Percentiles rank a stretch among this genome's conserved stretches.
These are phyloP conservation scores for Phocoena sinus DNA, from an alignment of 2,113 vertebrate genomes.

Conservation along the genomic window DNA sequence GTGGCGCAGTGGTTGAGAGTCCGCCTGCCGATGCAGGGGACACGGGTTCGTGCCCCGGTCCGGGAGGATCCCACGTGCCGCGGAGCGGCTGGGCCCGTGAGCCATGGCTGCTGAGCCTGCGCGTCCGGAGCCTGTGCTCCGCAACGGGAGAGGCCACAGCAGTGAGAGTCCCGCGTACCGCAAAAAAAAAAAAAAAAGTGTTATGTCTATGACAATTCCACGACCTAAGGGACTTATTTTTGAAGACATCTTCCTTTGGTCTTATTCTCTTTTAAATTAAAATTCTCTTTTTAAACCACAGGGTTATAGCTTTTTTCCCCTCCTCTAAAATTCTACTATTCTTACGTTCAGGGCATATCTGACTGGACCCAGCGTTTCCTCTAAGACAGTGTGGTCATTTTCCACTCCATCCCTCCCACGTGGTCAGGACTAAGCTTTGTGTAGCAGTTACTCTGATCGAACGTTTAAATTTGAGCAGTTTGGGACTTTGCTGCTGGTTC, in stretches of 20 bases:
- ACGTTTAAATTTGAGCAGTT: not conserved
- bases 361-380: not conserved
- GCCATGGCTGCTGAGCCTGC: too few relatives aligned
- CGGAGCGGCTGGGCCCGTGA: too few relatives aligned
- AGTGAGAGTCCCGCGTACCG: too few relatives aligned
- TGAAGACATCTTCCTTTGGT: not conserved
- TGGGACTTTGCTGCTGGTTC: too few relatives aligned
- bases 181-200: not conserved
- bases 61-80: too few relatives aligned
- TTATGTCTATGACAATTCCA: not conserved
- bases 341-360: not conserved
- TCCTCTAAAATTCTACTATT: not conserved
- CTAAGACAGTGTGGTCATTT: not conserved
- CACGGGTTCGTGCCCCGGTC: too few relatives aligned
- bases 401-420: not conserved
- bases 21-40: too few relatives aligned
- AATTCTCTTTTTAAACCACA: not conserved
- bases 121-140: too few relatives aligned
- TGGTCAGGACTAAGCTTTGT: not conserved
- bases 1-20: too few relatives aligned
- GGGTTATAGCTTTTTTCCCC: not conserved
- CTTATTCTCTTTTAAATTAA: not conserved
- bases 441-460: not conserved
- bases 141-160: too few relatives aligned
- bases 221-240: not conserved